Conservation (phyloP, 2,888 invertebrate species). For the Eristalis pertinax region DNA sequence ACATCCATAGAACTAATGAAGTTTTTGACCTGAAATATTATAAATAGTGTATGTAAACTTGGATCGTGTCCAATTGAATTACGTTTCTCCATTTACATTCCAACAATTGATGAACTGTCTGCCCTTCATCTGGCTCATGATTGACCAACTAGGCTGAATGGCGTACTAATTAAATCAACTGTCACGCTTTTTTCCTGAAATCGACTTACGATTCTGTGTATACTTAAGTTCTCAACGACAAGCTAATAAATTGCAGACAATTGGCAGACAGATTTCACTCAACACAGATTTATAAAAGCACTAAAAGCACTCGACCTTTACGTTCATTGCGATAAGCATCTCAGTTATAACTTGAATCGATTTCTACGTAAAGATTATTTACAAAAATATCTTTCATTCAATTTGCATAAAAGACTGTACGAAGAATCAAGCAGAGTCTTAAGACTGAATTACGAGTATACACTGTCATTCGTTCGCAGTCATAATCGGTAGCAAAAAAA, state of each 20-base stretch:
- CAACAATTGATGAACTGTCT: neutral
- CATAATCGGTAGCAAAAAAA: constrained; percentile 37
- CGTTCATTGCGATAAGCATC: constrained; percentile 4
- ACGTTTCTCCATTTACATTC: neutral
- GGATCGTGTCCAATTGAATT: neutral
- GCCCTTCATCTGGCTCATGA: neutral
- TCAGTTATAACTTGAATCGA: neutral
- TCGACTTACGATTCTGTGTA: neutral
- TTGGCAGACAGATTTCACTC: constrained; percentile 1
- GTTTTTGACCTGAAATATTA: neutral
- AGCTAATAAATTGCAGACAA: neutral
- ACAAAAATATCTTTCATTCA: neutral
- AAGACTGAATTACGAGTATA: neutral
- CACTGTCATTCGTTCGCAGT: neutral
- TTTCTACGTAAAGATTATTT: constrained; percentile 12
- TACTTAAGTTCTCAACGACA: neutral
- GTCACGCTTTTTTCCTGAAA: neutral
- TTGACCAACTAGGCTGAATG: neutral
- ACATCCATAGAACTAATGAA: neutral
- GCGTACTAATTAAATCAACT: neutral
- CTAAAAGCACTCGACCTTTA: constrained; percentile 22
- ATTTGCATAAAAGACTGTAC: neutral
- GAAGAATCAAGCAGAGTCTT: neutral
- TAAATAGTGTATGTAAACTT: neutral
- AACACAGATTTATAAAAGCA: constrained; percentile 1